phyloP scores from a whole-genome alignment of 1,140 invertebrate species.

The Nephila pilipes region DNA sequence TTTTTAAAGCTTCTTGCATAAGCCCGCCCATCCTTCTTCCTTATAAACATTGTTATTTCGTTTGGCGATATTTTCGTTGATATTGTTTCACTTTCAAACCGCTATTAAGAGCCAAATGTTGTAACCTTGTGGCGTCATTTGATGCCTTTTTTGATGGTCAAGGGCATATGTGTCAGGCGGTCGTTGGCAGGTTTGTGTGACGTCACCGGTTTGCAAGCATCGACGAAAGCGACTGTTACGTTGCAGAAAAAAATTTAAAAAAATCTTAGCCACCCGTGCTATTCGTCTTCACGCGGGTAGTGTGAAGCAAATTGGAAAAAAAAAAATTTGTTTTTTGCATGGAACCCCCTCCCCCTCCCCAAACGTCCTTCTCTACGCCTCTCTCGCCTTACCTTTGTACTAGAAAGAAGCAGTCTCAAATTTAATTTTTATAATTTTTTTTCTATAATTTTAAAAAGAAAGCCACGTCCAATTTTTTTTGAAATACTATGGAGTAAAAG shows the following conservation, averaged over 20 bases:
- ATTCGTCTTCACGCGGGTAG: background rate
- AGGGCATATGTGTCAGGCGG: conserved; percentile 76
- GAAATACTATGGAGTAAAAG: too few species aligned
- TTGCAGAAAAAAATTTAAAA: background rate
- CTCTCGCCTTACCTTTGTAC: too few species aligned
- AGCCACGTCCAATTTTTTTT: too few species aligned
- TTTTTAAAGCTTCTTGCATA: too few species aligned
- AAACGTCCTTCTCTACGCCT: too few species aligned
- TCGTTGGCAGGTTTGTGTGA: conserved; percentile 72
- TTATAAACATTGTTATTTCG: conserved; percentile 31
- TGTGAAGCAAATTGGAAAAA: background rate
- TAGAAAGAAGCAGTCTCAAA: too few species aligned
- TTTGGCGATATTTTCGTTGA: conserved; percentile 26
- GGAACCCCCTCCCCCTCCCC: too few species aligned
- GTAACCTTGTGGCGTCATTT: conserved; percentile 16
- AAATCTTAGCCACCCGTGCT: background rate
- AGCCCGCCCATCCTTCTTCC: background rate
- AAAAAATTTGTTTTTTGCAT: background rate
- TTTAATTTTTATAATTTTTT: too few species aligned
- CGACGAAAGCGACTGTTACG: conserved; percentile 47
- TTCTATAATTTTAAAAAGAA: too few species aligned
- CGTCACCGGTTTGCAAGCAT: conserved; percentile 46
- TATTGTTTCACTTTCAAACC: conserved; percentile 15
- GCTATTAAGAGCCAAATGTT: conserved; percentile 56
- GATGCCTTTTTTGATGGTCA: conserved; percentile 68